These are phyloP conservation scores for Delia radicum DNA, from an alignment of 1,140 invertebrate species.

Conservation along the genomic window DNA sequence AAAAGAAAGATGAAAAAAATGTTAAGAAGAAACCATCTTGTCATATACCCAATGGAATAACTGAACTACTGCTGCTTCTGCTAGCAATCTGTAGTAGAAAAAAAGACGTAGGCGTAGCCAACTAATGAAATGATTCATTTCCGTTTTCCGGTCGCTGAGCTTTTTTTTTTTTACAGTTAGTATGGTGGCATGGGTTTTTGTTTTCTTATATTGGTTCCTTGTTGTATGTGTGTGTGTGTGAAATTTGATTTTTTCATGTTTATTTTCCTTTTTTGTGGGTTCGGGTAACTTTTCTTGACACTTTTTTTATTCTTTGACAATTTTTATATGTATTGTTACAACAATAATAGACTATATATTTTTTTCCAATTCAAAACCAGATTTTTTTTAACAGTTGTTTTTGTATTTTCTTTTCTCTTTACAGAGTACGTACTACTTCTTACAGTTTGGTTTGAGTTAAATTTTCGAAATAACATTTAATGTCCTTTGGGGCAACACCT, in stretches of 20 bases:
- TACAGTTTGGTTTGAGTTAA: not conserved
- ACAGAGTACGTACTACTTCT: not conserved
- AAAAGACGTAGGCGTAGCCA: constrained; percentile 21
- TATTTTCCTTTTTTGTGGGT: not conserved
- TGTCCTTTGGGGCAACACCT: constrained; percentile 26
- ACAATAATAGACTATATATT: constrained; percentile 21
- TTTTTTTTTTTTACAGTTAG: too few relatives aligned
- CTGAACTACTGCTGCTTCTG: not conserved
- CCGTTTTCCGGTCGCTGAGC: constrained; percentile 26
- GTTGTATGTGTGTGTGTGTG: not conserved
- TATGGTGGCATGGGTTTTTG: too few relatives aligned
- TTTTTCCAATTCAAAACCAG: too few relatives aligned
- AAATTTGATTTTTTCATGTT: not conserved
- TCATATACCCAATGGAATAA: not conserved
- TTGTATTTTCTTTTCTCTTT: not conserved
- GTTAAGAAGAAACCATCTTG: not conserved
- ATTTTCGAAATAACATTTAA: not conserved
- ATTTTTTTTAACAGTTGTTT: not conserved
- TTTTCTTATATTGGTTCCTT: not conserved
- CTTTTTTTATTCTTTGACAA: constrained; percentile 2
- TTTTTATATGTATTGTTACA: constrained; percentile 7
- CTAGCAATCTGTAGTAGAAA: not conserved
- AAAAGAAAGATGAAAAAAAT: not conserved
- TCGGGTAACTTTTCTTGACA: constrained; percentile 17
- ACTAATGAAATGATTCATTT: constrained; percentile 30